Evolutionary conservation across 2,888 invertebrate species (phyloP).

Genomic region (Pachliopta kotzebuea): DNA sequence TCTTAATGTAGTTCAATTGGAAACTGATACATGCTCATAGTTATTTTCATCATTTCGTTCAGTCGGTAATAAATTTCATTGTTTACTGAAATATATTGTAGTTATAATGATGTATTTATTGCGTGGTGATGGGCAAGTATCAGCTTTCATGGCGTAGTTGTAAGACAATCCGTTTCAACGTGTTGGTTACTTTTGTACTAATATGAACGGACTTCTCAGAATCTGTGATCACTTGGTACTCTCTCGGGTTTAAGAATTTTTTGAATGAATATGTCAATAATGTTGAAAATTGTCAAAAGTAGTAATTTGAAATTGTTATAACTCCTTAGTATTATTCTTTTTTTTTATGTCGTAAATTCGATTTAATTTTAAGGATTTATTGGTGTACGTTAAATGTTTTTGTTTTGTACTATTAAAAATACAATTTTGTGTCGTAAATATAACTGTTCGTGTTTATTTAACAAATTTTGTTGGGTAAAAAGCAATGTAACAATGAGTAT

Average conservation of each 20-base stretch:
- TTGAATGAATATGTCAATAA: constrained; percentile 56
- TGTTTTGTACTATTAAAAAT: neutral
- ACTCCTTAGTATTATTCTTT: constrained; percentile 46
- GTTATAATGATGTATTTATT: constrained; percentile 31
- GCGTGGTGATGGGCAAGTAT: constrained; percentile 58
- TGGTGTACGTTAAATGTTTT: neutral
- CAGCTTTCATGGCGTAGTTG: constrained; percentile 61
- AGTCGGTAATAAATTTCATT: constrained; percentile 33
- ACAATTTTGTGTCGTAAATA: constrained; percentile 22
- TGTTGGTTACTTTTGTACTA: constrained; percentile 69
- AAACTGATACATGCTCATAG: constrained; percentile 67
- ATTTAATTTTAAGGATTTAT: constrained; percentile 21
- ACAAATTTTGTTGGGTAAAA: constrained; percentile 28
- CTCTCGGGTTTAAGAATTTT: constrained; percentile 75
- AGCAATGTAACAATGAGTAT: constrained; percentile 27
- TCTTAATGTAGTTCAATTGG: constrained; percentile 53
- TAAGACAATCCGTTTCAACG: constrained; percentile 68
- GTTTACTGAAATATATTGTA: constrained; percentile 24
- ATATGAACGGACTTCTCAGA: constrained; percentile 70
- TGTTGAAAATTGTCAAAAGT: constrained; percentile 50
- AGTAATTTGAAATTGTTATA: constrained; percentile 55
- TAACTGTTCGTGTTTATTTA: constrained; percentile 36
- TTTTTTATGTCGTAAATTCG: constrained; percentile 47
- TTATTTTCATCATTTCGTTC: constrained; percentile 32
- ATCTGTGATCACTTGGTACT: constrained; percentile 81